These are phyloP conservation scores for Erpornis zantholeuca DNA, from an alignment of 2,113 vertebrate species.

Conservation along the genomic window DNA sequence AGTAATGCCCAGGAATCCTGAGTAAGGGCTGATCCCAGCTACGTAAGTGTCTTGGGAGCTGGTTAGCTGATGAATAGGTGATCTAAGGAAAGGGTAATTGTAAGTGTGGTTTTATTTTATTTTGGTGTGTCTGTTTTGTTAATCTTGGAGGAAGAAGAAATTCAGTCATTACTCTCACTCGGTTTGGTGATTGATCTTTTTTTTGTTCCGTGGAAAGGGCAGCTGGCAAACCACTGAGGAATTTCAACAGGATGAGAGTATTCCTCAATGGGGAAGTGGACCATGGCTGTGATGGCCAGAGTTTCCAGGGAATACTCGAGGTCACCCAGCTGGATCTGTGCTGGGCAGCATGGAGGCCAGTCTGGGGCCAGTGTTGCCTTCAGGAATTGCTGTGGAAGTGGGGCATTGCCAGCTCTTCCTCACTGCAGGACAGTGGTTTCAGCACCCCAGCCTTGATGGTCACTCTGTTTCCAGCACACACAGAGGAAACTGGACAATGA, in stretches of 20 bases:
- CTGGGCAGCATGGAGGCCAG: background rate
- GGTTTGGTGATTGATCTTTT: background rate
- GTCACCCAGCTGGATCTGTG: background rate
- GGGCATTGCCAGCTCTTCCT: background rate
- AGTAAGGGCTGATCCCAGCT: background rate
- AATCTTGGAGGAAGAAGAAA: background rate
- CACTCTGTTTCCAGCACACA: background rate
- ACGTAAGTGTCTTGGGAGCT: background rate
- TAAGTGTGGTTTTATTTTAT: background rate
- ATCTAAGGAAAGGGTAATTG: slow-evolving; percentile 1
- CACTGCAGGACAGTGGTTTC: background rate
- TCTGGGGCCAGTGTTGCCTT: background rate
- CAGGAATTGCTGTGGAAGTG: background rate
- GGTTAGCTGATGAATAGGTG: background rate
- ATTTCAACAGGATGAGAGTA: background rate
- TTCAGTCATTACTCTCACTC: background rate
- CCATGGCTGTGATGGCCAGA: background rate
- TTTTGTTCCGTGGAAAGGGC: background rate
- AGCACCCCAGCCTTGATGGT: background rate
- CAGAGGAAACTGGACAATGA: background rate
- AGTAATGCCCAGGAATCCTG: slow-evolving; percentile 20
- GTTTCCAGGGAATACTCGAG: background rate
- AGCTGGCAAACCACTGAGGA: background rate
- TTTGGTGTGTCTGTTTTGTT: background rate
- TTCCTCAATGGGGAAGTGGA: background rate